A percentile compares a stretch with the other conserved stretches of the same genome.
These are phyloP conservation scores for Lissonota sp. DNA, from an alignment of 2,888 invertebrate species.

Conservation along the genomic window DNA sequence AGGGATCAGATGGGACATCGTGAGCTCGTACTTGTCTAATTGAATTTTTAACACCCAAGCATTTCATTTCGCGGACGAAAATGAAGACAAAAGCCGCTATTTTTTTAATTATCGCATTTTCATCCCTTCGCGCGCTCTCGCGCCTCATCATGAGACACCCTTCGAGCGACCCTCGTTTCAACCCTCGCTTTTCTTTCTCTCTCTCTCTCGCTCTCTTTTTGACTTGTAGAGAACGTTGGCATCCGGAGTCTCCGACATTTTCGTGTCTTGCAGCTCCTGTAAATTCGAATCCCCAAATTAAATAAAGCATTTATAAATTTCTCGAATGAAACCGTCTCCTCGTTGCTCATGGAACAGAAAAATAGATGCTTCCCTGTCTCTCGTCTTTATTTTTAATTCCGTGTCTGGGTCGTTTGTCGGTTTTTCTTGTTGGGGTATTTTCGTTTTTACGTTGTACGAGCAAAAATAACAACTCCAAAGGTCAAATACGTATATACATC, in stretches of 20 bases:
- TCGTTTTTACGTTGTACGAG: conserved; percentile 12
- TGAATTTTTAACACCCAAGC: conserved; percentile 71
- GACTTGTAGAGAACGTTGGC: conserved; percentile 4
- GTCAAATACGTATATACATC: conserved; percentile 2
- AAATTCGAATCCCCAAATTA: conserved; percentile 72
- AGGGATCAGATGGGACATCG: conserved; percentile 2
- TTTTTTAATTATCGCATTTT: conserved; percentile 74
- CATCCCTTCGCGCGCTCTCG: conserved; percentile 33
- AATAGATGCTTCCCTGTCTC: conserved; percentile 34
- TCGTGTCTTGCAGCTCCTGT: conserved; percentile 23
- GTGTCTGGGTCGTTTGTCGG: conserved; percentile 42
- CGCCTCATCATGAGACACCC: conserved; percentile 27
- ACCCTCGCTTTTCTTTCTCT: conserved; percentile 33
- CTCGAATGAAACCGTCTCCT: conserved; percentile 51
- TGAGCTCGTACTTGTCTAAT: conserved; percentile 64
- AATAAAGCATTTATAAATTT: conserved; percentile 77
- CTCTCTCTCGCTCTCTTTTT: conserved; percentile 28
- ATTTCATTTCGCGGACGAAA: conserved; percentile 68
- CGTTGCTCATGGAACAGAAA: conserved; percentile 55
- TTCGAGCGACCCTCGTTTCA: conserved; percentile 38
- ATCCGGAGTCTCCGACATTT: conserved; percentile 23
- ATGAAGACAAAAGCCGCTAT: conserved; percentile 70
- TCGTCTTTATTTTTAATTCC: conserved; percentile 62
- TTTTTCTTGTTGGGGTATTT: conserved; percentile 25
- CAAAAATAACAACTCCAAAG: conserved; percentile 14